Evolutionary conservation across 2,888 invertebrate species (phyloP).

Genomic region (Drosophila lacicola): DNA sequence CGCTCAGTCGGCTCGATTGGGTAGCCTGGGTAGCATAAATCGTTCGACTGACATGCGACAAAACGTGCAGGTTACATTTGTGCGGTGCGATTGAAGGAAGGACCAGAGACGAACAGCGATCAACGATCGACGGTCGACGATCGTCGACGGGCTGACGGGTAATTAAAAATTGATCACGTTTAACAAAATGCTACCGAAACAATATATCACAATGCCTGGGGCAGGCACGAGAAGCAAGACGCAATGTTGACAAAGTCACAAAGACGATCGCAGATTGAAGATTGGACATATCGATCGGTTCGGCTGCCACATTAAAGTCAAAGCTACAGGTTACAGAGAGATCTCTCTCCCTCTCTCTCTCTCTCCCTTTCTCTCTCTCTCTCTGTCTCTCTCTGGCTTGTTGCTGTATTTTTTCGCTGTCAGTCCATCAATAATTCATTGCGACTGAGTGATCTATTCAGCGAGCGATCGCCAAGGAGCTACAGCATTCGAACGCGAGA

Average conservation of each 20-base stretch:
- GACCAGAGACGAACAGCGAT: constrained; percentile 28
- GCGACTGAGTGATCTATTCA: constrained; percentile 73
- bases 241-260: constrained; percentile 74
- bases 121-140: constrained; percentile 25
- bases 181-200: constrained; percentile 81
- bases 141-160: constrained; percentile 70
- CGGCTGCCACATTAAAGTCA: constrained; percentile 77
- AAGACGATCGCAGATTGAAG: constrained; percentile 45
- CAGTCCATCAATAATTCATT: constrained; percentile 77
- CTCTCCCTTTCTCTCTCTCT: background rate
- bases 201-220: constrained; percentile 70
- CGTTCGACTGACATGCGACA: constrained; percentile 82
- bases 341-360: background rate
- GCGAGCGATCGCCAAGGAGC: constrained; percentile 36
- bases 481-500: constrained; percentile 63
- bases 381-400: background rate
- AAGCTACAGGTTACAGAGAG: constrained; percentile 29
- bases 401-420: constrained; percentile 24
- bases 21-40: constrained; percentile 64
- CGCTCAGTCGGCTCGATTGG: constrained; percentile 42
- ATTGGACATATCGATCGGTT: constrained; percentile 49
- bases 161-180: constrained; percentile 84
- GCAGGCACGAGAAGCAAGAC: constrained; percentile 9
- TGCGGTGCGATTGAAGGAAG: constrained; percentile 71
- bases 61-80: constrained; percentile 74